phyloP scores from a whole-genome alignment of 1,140 invertebrate genomes.

The Drosophila sucinea region DNA sequence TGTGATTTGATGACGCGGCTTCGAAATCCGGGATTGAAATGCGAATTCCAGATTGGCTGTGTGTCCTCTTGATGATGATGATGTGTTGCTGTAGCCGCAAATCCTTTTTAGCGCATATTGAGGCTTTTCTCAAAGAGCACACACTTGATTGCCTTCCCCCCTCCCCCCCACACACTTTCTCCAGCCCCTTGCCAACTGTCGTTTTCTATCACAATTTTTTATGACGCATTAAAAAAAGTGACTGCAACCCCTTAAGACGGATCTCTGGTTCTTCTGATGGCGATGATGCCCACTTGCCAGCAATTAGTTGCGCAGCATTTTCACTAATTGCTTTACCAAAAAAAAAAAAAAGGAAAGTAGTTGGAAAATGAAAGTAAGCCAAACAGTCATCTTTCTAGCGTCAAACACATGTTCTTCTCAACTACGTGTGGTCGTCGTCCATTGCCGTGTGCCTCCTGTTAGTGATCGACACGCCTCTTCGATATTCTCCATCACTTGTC shows the following conservation, averaged over 20 bases:
- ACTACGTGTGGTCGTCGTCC: slow-evolving; percentile 44
- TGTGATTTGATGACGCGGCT: slow-evolving; percentile 71
- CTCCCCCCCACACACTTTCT: too few species aligned
- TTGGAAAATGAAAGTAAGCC: slow-evolving; percentile 70
- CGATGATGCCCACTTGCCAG: slow-evolving; percentile 50
- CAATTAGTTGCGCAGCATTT: slow-evolving; percentile 65
- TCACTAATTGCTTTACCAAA: slow-evolving; percentile 21
- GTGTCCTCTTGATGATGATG: slow-evolving; percentile 33
- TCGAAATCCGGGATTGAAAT: slow-evolving; percentile 40
- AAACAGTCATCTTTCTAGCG: slow-evolving; percentile 38
- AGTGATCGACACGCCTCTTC: slow-evolving; percentile 43
- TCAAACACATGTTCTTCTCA: slow-evolving; percentile 68
- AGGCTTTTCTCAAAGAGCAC: slow-evolving; percentile 47
- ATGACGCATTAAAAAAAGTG: slow-evolving; percentile 54
- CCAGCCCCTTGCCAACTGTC: slow-evolving; percentile 44
- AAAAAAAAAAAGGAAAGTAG: slow-evolving; percentile 37
- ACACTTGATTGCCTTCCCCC: slow-evolving; percentile 56
- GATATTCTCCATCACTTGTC: slow-evolving; percentile 28
- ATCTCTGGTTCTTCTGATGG: not conserved
- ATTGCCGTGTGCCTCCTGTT: slow-evolving; percentile 63
- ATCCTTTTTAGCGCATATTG: slow-evolving; percentile 56
- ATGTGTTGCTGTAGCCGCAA: slow-evolving; percentile 53
- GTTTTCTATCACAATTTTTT: slow-evolving; percentile 33
- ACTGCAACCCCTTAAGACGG: slow-evolving; percentile 58
- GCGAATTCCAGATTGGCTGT: slow-evolving; percentile 36